Base-by-base conservation (phyloP, 2,113 vertebrate species). In the Canis aureus region DNA sequence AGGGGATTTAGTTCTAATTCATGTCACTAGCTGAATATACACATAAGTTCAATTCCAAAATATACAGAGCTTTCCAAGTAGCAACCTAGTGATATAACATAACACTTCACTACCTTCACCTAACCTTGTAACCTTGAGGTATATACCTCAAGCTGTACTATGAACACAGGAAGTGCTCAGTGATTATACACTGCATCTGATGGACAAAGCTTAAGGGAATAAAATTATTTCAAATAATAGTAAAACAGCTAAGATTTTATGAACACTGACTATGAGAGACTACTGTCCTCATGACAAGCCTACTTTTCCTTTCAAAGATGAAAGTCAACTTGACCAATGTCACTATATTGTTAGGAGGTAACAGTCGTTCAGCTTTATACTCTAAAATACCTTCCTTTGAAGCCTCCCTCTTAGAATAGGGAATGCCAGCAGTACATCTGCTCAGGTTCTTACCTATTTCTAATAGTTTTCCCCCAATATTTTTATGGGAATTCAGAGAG, bases 201-300 rank as follows among this genome's bases (percentile, higher is more conserved):
- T 53, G 11, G 25, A 55, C 12, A 10, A 19, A 78, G n/a, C n/a
- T 49, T 32, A 74, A 53, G 11, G 16, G 9, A 87, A 35, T 73
- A 74, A 73, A 96, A 73, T 67, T 62, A 76, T 64, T 91, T 94
- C 7, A 57, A 51, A 73, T 25, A 53, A 89, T 53, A 74, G 20
- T 89, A 59, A 89, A 95, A 35, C 13, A 35, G 29, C 67, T 89
- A 80, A 91, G 3, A 95, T 20, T 80, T 95, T 76, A 81, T 89
- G n/a, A 91, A 4, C 5, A 64, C 10, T 38, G 27, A 62, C 64
- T 83, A 5, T 96, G 23, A 81, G 49, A 89, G 57, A 89, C n/a
- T 73, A 78, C 23, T 89, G 29, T 71, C 32, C 20, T 80, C 29
- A 20, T 89, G 25, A 49, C 16, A 74, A 92, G 25, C 29, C 59